phyloP scores from a whole-genome alignment of 2,888 invertebrate genomes.

The Troides oblongomaculatus region DNA sequence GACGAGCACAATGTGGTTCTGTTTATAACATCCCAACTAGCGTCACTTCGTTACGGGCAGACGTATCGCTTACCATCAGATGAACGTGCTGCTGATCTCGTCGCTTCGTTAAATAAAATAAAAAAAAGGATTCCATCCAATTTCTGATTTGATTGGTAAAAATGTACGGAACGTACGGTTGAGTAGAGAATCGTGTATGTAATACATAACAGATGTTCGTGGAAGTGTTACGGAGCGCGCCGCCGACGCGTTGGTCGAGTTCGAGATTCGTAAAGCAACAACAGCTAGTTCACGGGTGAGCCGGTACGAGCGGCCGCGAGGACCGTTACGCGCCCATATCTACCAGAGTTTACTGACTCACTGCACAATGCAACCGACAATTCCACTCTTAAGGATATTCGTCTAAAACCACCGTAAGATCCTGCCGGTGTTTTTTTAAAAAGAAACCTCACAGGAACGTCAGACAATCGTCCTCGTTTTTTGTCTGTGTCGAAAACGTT shows the following conservation, averaged over 20 bases:
- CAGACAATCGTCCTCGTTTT: slow-evolving; percentile 25
- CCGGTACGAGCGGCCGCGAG: slow-evolving; percentile 32
- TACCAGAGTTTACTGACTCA: slow-evolving; percentile 54
- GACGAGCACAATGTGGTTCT: no score
- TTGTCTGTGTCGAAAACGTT: slow-evolving; percentile 26
- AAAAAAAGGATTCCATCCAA: neutral
- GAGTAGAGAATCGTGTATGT: slow-evolving; percentile 19
- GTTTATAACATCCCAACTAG: no score
- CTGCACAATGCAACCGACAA: slow-evolving; percentile 47
- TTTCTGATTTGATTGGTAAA: slow-evolving; percentile 1
- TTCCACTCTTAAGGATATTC: slow-evolving; percentile 37
- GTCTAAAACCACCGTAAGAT: slow-evolving; percentile 24
- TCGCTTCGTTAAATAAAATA: no score
- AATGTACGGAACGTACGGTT: slow-evolving; percentile 8
- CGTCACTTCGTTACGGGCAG: no score
- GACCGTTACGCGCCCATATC: slow-evolving; percentile 54
- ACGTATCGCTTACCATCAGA: no score
- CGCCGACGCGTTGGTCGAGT: slow-evolving; percentile 37
- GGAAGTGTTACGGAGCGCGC: slow-evolving; percentile 16
- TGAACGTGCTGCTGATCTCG: no score
- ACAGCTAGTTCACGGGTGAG: slow-evolving; percentile 40
- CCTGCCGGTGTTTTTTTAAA: slow-evolving; percentile 12
- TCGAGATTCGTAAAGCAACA: slow-evolving; percentile 36
- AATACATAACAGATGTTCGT: slow-evolving; percentile 27
- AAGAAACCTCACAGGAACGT: slow-evolving; percentile 17